These are phyloP conservation scores for Saccopteryx bilineata DNA, from an alignment of 2,113 vertebrate genomes.

Conservation along the genomic window DNA sequence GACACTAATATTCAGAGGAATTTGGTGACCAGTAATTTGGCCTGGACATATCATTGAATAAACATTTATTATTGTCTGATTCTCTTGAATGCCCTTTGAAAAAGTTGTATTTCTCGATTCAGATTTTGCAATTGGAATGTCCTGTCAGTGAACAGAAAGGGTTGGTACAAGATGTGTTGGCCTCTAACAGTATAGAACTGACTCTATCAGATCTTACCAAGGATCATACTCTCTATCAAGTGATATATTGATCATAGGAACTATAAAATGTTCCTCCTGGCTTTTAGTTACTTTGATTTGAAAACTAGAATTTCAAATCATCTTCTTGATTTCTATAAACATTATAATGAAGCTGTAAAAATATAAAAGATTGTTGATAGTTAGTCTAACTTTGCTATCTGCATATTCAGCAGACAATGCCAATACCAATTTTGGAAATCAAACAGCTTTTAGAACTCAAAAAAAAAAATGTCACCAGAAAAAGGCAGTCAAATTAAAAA, in stretches of 20 bases:
- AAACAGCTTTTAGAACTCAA: slow-evolving; percentile 66
- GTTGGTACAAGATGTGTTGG: neutral
- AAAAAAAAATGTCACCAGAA: slow-evolving; percentile 70
- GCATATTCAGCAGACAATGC: slow-evolving; percentile 57
- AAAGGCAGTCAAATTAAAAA: slow-evolving; percentile 72
- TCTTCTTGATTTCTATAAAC: slow-evolving; percentile 46
- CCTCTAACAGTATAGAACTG: neutral
- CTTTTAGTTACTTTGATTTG: slow-evolving; percentile 48
- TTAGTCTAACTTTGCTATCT: slow-evolving; percentile 70
- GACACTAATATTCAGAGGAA: neutral
- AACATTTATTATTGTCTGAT: neutral
- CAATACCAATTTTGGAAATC: slow-evolving; percentile 73
- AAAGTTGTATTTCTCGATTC: slow-evolving; percentile 44
- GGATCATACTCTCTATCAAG: slow-evolving; percentile 6
- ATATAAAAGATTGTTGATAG: slow-evolving; percentile 46
- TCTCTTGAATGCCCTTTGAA: slow-evolving; percentile 1
- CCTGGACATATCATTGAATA: neutral
- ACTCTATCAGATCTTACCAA: neutral
- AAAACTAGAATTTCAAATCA: slow-evolving; percentile 56
- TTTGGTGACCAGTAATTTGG: neutral
- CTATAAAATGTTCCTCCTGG: slow-evolving; percentile 3
- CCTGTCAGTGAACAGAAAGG: slow-evolving; percentile 31
- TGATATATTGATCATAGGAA: neutral
- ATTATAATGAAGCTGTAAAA: slow-evolving; percentile 41
- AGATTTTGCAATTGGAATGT: slow-evolving; percentile 6